Evolutionary conservation across 2,888 invertebrate genomes (phyloP), one percentile per base, ranked within the genome.

Genomic region (Orthonychiurus folsomi): DNA sequence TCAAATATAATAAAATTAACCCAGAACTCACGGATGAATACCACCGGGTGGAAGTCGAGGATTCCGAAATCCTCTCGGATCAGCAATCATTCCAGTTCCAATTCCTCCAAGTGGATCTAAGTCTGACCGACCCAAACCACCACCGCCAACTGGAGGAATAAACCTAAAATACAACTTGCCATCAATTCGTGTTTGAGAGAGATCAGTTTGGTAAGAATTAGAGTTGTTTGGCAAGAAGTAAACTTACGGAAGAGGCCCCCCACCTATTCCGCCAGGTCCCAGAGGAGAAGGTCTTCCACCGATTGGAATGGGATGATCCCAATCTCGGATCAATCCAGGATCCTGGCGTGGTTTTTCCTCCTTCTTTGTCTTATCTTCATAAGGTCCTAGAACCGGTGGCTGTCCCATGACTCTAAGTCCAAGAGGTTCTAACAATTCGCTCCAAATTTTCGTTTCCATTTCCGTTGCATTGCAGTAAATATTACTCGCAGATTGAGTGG

Each of bases 61-160:
- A 1, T 37, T 54, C 12, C 70, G 58, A 26, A 67, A 68, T 56
- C 70, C 70, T 18, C 70, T 56, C 20, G 70, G 70, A 60, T 70
- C 70, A 20, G 66, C 63, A 18, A 70, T 28, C 64, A 66, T 70
- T 23, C 70, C 70, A 20, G 62, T 21, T 2, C 68, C 68, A 53
- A 67, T 54, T 20, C 69, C 60, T 9, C 70, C 67, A 15, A 69
- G 26, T 12, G 70, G 70, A 57, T 70, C 70, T 26, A 70, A 64
- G 61, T 70, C 70, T 3, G 67, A 66, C 2, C 68, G 28, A 24
- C 70, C 70, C 15, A 69, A 53, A 2, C 67, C 67, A 20, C 69
- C 69, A 48, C 60, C 61, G 37, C 53, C 58, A 12, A 37, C 37
- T 37, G 37, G 37, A 15, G 37, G 37, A 37, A 37, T 15, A 15